A percentile compares a stretch with the other conserved stretches of the same genome.
phyloP scores from a whole-genome alignment of 1,140 invertebrate genomes.

The Heliconius congener region DNA sequence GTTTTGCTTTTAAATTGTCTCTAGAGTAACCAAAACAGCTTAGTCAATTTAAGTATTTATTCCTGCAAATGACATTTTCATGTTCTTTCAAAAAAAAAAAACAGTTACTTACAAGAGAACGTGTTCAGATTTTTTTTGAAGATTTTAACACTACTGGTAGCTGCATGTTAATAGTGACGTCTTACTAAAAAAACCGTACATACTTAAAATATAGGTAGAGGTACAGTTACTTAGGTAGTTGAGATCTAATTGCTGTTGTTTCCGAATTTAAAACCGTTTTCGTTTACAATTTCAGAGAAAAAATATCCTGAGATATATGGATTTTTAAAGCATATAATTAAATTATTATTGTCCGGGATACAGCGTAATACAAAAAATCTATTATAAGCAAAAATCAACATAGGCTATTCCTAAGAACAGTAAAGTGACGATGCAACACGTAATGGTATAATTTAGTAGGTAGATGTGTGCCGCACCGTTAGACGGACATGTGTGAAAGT shows the following conservation, averaged over 20 bases:
- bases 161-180: not conserved
- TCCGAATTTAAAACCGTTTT: not conserved
- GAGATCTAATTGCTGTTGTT: no score
- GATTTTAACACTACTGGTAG: not conserved
- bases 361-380: not conserved
- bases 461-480: conserved; percentile 8
- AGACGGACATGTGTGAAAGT: conserved; percentile 9
- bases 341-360: no score
- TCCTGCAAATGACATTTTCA: not conserved
- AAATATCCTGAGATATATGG: no score
- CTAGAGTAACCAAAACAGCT: not conserved
- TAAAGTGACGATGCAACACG: conserved; percentile 5
- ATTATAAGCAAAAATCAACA: not conserved
- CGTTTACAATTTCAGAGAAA: no score
- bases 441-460: conserved; percentile 9
- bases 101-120: not conserved
- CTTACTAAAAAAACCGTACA: not conserved
- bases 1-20: not conserved
- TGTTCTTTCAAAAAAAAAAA: not conserved
- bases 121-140: not conserved
- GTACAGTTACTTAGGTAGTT: not conserved
- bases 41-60: not conserved
- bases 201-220: not conserved
- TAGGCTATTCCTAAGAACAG: not conserved
- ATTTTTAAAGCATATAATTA: no score